Percentiles rank a stretch among this genome's conserved stretches.
phyloP scores from a whole-genome alignment of 2,888 invertebrate species.

The Conus canariensis region DNA sequence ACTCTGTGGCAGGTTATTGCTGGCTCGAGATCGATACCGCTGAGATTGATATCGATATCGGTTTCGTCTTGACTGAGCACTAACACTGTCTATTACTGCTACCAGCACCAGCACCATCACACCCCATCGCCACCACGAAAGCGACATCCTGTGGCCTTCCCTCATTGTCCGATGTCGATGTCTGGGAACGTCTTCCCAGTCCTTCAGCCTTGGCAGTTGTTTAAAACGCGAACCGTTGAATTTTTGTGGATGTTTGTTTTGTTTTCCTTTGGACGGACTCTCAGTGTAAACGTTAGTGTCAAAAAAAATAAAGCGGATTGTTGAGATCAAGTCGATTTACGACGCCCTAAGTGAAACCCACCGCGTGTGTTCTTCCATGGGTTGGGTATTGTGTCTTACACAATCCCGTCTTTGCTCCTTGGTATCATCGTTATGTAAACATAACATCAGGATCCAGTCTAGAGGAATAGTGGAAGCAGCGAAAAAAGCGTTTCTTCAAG shows the following conservation, averaged over 20 bases:
- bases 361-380: background rate
- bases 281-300: too few species aligned
- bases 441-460: background rate
- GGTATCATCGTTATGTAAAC: background rate
- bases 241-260: too few species aligned
- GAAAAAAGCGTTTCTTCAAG: background rate
- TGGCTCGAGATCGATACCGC: conserved; percentile 2
- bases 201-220: background rate
- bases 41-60: background rate
- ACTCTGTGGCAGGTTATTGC: background rate
- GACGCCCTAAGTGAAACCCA: background rate
- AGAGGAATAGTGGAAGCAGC: background rate
- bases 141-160: background rate
- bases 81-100: background rate
- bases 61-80: background rate
- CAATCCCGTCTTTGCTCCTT: background rate
- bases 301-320: background rate
- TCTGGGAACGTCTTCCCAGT: background rate
- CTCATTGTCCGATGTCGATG: background rate
- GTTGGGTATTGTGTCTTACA: background rate
- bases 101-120: conserved; percentile 13
- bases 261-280: too few species aligned
- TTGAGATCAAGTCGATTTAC: background rate
- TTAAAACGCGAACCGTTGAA: background rate
- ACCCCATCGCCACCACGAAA: conserved; percentile 9